Evolutionary conservation across 1,140 invertebrate genomes (phyloP).

Genomic region (Luehdorfia chinensis): DNA sequence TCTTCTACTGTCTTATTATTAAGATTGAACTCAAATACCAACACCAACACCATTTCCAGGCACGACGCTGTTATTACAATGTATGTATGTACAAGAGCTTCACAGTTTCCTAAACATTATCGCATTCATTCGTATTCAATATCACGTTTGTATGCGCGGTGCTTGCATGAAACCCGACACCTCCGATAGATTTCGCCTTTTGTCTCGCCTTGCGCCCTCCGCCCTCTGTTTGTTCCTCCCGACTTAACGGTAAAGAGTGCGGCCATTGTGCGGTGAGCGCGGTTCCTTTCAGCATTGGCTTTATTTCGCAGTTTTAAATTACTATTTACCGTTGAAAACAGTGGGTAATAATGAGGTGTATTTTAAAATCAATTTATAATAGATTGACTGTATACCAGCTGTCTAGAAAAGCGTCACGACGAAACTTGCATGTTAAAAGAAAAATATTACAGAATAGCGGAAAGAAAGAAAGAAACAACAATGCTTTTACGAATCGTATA

Average conservation of each 20-base stretch:
- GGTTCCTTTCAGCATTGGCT: not conserved
- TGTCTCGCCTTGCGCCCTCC: constrained; percentile 12
- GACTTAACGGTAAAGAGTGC: constrained; percentile 12
- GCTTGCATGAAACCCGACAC: constrained; percentile 9
- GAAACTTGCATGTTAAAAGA: no score
- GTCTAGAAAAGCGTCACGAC: no score
- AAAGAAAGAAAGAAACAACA: no score
- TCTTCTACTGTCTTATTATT: no score
- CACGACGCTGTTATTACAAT: no score
- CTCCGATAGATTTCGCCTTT: constrained; percentile 14
- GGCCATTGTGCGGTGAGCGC: constrained; percentile 7
- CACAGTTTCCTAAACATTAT: constrained; percentile 3
- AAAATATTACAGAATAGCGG: no score
- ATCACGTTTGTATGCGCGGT: not conserved
- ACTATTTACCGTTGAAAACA: constrained; percentile 4
- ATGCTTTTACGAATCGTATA: no score
- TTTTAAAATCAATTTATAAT: no score
- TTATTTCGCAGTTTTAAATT: constrained; percentile 17
- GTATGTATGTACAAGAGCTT: no score
- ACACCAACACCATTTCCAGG: no score
- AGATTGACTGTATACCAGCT: no score
- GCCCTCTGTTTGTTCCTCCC: not conserved
- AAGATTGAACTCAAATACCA: no score
- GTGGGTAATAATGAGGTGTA: constrained; percentile 3
- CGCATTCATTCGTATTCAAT: constrained; percentile 9